Evolutionary conservation across 2,888 invertebrate genomes (phyloP).

Genomic region (Xanthia togata): DNA sequence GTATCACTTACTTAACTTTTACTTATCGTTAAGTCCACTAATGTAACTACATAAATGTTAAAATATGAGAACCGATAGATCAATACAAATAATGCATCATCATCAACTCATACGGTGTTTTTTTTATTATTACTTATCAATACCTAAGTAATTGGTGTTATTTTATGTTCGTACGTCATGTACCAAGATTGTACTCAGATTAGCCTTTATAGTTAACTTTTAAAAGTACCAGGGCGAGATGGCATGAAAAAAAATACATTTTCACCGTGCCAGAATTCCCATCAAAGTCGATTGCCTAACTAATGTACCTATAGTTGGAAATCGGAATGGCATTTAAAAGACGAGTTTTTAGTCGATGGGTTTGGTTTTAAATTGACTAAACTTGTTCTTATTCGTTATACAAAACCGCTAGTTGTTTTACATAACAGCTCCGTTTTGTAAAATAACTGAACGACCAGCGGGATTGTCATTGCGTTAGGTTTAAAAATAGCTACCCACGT

Average conservation of each 20-base stretch:
- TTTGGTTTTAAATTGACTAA: slow-evolving; percentile 20
- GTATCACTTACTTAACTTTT: too few species aligned
- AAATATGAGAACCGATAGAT: background rate
- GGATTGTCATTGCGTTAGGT: too few species aligned
- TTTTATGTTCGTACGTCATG: background rate
- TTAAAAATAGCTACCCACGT: too few species aligned
- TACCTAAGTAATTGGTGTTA: slow-evolving; percentile 21
- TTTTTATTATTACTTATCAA: slow-evolving; percentile 8
- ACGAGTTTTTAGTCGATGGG: slow-evolving; percentile 20
- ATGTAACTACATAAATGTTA: background rate
- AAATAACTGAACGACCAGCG: too few species aligned
- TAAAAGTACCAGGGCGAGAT: background rate
- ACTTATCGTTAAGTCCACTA: background rate
- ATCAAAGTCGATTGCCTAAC: slow-evolving; percentile 15
- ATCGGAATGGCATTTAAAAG: slow-evolving; percentile 26
- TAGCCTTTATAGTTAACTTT: background rate
- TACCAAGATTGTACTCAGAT: slow-evolving; percentile 9
- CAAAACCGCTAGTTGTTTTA: too few species aligned
- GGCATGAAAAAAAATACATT: background rate
- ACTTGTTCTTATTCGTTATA: slow-evolving; percentile 9
- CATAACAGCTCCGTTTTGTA: too few species aligned
- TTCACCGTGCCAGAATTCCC: background rate
- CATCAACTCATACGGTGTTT: background rate
- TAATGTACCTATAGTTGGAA: background rate
- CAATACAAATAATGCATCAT: background rate